Percentiles rank a stretch among this genome's conserved stretches.
Conservation (phyloP, 2,888 invertebrate species). For the Vannuccia rotundouncinata region DNA sequence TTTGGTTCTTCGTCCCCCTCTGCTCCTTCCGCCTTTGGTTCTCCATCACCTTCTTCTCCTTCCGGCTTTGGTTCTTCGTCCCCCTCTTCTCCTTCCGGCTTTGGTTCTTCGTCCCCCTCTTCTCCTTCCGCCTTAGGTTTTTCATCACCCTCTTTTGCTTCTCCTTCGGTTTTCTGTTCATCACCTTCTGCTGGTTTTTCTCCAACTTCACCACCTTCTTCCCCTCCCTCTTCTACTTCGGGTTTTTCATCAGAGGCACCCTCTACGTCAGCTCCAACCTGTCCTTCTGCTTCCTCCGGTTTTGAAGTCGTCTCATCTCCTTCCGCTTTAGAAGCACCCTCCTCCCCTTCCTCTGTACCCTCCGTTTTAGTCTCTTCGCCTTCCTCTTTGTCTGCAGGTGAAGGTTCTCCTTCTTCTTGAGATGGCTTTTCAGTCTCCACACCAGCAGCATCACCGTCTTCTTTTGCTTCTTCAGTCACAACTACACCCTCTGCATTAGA, state of each 20-base stretch:
- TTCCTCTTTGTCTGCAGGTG: conserved; percentile 34
- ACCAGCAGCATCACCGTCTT: conserved; percentile 8
- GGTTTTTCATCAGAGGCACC: neutral
- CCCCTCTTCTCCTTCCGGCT: conserved; percentile 36
- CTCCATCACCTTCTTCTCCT: neutral
- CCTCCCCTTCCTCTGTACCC: conserved; percentile 15
- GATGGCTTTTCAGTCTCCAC: conserved; percentile 32
- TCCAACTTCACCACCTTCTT: conserved; percentile 30
- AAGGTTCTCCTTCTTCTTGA: neutral
- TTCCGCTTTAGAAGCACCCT: conserved; percentile 36
- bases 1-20: neutral
- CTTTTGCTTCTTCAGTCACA: conserved; percentile 3
- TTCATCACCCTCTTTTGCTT: conserved; percentile 27
- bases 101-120: conserved; percentile 29
- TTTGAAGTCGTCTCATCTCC: conserved; percentile 36
- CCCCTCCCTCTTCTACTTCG: conserved; percentile 18
- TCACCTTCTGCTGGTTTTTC: conserved; percentile 34
- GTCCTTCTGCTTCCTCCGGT: conserved; percentile 39
- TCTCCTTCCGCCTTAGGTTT: conserved; percentile 41
- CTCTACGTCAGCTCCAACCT: conserved; percentile 37
- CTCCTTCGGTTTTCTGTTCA: conserved; percentile 39
- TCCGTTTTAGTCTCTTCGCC: conserved; percentile 38
- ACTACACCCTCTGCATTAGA: conserved; percentile 23
- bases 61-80: neutral
- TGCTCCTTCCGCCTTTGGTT: neutral